A percentile compares a stretch with the other conserved stretches of the same genome.
phyloP scores from a whole-genome alignment of 2,113 vertebrate species.

The Piaya cayana region DNA sequence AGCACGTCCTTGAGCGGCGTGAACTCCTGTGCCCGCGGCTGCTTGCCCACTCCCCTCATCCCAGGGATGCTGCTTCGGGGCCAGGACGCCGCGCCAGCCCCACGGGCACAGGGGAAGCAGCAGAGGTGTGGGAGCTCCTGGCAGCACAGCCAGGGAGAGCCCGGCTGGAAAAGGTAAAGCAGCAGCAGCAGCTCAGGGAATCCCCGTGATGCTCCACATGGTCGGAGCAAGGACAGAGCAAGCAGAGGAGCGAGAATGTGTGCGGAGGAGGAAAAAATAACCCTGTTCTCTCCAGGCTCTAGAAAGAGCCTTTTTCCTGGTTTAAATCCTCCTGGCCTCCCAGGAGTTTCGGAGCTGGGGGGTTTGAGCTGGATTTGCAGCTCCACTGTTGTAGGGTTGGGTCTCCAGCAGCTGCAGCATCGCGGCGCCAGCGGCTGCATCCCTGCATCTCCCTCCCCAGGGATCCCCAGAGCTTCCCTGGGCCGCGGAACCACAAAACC shows the following conservation, averaged over 20 bases:
- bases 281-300: not conserved
- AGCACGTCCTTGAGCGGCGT: not conserved
- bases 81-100: not conserved
- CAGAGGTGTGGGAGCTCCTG: not conserved
- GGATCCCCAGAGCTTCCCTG: not conserved
- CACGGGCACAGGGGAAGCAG: fast-evolving
- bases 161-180: not conserved
- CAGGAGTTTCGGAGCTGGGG: not conserved
- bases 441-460: not conserved
- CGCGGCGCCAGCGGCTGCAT: not conserved
- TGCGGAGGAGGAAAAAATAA: not conserved
- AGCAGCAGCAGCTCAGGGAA: conserved; percentile 24
- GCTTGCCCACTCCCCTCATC: not conserved
- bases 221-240: conserved; percentile 13
- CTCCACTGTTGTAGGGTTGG: not conserved
- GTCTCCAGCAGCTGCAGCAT: not conserved
- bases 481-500: not conserved
- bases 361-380: not conserved
- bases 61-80: fast-evolving
- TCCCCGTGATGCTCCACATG: not conserved
- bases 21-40: not conserved
- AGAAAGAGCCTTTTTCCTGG: not conserved
- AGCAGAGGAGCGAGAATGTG: not conserved
- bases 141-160: not conserved
- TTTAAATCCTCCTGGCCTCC: not conserved